Percentiles rank a stretch among this genome's conserved stretches.
Conservation (phyloP, 2,888 invertebrate genomes). For the Drosophila eohydei region DNA sequence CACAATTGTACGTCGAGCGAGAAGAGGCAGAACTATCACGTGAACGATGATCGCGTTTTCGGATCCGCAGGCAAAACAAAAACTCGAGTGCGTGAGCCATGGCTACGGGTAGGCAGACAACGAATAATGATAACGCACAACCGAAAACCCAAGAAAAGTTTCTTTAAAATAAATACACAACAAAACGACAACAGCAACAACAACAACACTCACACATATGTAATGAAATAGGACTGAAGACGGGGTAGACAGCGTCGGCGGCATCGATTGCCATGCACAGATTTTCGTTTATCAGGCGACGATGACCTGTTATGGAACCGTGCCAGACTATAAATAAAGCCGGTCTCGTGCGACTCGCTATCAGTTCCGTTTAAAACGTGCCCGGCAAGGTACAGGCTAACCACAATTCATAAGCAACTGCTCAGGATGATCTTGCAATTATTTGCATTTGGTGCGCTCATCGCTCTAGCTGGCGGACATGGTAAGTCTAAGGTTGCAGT, state of each 20-base stretch:
- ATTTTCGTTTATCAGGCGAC: constrained; percentile 63
- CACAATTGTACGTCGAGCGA: constrained; percentile 10
- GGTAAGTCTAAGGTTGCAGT: constrained; percentile 44
- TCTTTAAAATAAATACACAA: constrained; percentile 32
- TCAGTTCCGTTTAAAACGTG: constrained; percentile 70
- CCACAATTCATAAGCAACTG: constrained; percentile 5
- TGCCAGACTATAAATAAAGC: constrained; percentile 61
- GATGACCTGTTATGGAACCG: constrained; percentile 56
- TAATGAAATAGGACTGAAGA: background rate
- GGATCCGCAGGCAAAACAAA: constrained; percentile 32
- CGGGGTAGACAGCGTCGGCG: constrained; percentile 8
- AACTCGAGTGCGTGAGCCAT: background rate
- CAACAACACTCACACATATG: background rate
- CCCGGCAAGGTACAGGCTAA: constrained; percentile 31
- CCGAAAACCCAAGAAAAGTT: constrained; percentile 31
- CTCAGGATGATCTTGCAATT: constrained; percentile 51
- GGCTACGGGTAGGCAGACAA: constrained; percentile 26
- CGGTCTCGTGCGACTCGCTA: constrained; percentile 63
- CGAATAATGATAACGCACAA: constrained; percentile 45
- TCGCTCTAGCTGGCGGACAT: constrained; percentile 37
- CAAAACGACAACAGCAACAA: constrained; percentile 16
- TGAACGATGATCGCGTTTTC: constrained; percentile 43
- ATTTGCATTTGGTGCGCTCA: constrained; percentile 30
- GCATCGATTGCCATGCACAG: constrained; percentile 17
- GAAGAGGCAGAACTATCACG: constrained; percentile 41